Evolutionary conservation across 2,888 invertebrate species (phyloP), one percentile per base, ranked within the genome.

Genomic region (Rugalucina vietnamica): DNA sequence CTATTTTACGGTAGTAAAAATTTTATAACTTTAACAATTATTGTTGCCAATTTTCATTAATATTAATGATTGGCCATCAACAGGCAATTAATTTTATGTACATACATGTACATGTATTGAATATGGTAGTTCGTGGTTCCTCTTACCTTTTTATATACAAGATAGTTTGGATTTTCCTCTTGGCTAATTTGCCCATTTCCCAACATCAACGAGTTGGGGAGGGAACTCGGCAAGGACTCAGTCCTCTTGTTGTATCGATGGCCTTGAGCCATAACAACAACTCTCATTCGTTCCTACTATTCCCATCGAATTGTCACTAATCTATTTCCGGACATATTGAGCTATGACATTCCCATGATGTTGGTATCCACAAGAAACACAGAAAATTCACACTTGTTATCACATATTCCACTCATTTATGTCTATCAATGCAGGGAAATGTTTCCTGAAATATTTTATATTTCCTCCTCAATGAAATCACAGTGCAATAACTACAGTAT

Each of bases 91-190:
- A n/a, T n/a, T n/a, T n/a, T n/a, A n/a, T n/a, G n/a, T n/a, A n/a
- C n/a, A n/a, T n/a, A n/a, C n/a, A n/a, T n/a, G n/a, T n/a, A n/a
- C n/a, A n/a, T n/a, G n/a, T n/a, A n/a, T n/a, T n/a, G n/a, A n/a
- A n/a, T n/a, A n/a, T n/a, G n/a, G n/a, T n/a, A n/a, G n/a, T n/a
- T n/a, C n/a, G n/a, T n/a, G n/a, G n/a, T 32, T 50, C 4, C 43
- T 86, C 91, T 86, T 85, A 93, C 93, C 91, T 93, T 93, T 88
- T 92, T 93, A 81, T 92, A 93, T 10, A 92, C 93, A 60, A 92
- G 85, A 81, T 91, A 89, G 83, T 93, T 93, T 29, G 93, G 93
- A 77, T 93, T 93, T 65, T 93, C 93, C 81, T 93, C 93, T 71
- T 91, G 92, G 29, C 87, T 91, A 78, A 92, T 90, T 81, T 93